Evolutionary conservation across 2,888 invertebrate genomes (phyloP), one percentile per base, ranked within the genome.

Genomic region (Campaea margaritaria): DNA sequence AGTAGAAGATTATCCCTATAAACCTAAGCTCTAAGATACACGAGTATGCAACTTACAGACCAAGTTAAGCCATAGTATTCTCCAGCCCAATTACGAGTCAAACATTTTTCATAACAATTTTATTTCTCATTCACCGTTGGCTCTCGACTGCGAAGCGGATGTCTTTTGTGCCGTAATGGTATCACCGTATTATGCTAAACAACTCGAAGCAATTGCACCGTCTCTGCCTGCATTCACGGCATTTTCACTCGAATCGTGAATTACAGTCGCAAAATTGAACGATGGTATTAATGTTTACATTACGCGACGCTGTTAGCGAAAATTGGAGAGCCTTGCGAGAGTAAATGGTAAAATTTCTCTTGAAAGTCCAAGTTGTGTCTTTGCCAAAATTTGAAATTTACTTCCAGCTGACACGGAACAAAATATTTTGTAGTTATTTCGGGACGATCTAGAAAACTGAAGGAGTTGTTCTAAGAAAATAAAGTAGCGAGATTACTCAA

Each of bases 181-280:
- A 89, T 88, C 83, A 82, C 84, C 82, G 82, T 87, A 87, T 89
- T 90, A 90, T 89, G 88, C 87, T 86, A 90, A 89, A 83, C 83
- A 83, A 82, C 77, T 80, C 69, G 73, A 67, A 76, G 85, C 87
- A 86, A 88, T 89, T 86, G 86, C 87, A 83, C 65, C 75, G 78
- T 71, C 66, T 68, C 70, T 82, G 62, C 67, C 62, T 46, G 67
- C 67, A 65, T 67, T 64, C 62, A 65, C 49, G 60, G 60, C 56
- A 63, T 66, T 63, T 82, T 81, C 83, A 81, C 81, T 85, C 81
- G 78, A 82, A 81, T 74, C 75, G 78, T 79, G 78, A 86, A 88
- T 84, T 84, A 83, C 71, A 78, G 75, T 70, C 68, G 76, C 73
- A 67, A 81, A 82, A 81, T 83, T 81, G 81, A 81, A 75, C 69